Conservation (phyloP, 2,113 vertebrate species). For the Apodemus sylvaticus region DNA sequence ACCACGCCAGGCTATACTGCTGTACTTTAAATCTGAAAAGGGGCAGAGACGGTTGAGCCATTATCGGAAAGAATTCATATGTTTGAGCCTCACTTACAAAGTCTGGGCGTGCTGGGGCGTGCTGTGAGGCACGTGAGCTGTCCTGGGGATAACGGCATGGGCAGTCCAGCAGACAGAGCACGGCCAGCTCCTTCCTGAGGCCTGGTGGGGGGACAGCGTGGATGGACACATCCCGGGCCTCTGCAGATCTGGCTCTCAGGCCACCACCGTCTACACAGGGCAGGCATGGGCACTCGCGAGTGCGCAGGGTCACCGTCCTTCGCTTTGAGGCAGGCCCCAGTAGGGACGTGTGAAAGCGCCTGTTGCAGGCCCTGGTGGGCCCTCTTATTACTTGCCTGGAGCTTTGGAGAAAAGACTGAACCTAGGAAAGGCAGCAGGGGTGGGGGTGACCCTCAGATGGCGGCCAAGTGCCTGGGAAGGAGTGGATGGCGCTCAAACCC, state of each 20-base stretch:
- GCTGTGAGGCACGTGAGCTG: not conserved
- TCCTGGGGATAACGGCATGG: not conserved
- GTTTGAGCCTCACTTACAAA: not conserved
- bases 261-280: accelerated
- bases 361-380: not conserved
- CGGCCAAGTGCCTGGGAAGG: not conserved
- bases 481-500: not conserved
- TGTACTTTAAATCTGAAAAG: constrained; percentile 13
- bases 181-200: not conserved
- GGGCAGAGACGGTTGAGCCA: not conserved
- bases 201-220: too few species aligned
- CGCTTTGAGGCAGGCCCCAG: not conserved
- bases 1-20: not conserved
- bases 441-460: not conserved
- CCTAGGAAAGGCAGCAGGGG: not conserved
- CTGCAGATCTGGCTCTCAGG: not conserved
- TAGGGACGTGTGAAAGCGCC: not conserved
- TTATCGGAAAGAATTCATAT: constrained; percentile 17
- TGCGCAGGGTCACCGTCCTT: accelerated
- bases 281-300: too few species aligned
- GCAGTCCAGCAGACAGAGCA: not conserved
- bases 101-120: not conserved
- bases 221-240: accelerated
- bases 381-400: not conserved
- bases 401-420: not conserved